Base-by-base conservation (phyloP, 2,888 invertebrate species). In the Ormyrus rosae region DNA sequence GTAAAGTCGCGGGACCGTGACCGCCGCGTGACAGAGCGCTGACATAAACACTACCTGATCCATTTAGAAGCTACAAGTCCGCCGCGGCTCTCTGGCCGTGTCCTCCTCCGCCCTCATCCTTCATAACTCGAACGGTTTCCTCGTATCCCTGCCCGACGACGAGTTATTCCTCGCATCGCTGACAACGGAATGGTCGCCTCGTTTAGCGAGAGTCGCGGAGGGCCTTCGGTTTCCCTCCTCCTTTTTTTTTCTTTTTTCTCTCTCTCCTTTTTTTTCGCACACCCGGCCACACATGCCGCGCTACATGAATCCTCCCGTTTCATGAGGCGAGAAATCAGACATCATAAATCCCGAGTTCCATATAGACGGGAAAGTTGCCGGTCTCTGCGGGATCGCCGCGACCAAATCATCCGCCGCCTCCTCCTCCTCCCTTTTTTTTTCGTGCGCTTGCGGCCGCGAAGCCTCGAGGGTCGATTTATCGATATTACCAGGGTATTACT, bases 381-480 rank as follows among this genome's bases (percentile, higher is more conserved):
- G 46, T 53, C 13, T 72, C 82, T 46, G 5, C 8, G 60, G 51
- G 53, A 72, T 61, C 34, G 48, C 13, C 5, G 10, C 7, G 9
- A 60, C 46, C 73, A 70, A 78, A 51, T 69, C 58, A 58, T 74
- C 73, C 56, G 58, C 13, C 19, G 34, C 50, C 13, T 46, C 6
- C 55, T 63, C 55, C 67, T 65, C 3, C 53, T n/a, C 6, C 5
- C 11, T 19, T n/a, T 50, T 46, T 56, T 63, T 53, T 56, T 53
- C 82, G 84, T 77, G 82, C 82, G 78, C 71, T 78, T 68, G 58
- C 65, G 75, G 69, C 69, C 76, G 55, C 79, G 77, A 81, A 82
- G 81, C 83, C 83, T 69, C 72, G 64, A 84, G 85, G 81, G 83
- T 85, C 86, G 84, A 88, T 88, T 88, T 88, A 88, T 88, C 86